Conservation (phyloP, 2,797 vertebrate species). For the Argyrosomus regius region DNA sequence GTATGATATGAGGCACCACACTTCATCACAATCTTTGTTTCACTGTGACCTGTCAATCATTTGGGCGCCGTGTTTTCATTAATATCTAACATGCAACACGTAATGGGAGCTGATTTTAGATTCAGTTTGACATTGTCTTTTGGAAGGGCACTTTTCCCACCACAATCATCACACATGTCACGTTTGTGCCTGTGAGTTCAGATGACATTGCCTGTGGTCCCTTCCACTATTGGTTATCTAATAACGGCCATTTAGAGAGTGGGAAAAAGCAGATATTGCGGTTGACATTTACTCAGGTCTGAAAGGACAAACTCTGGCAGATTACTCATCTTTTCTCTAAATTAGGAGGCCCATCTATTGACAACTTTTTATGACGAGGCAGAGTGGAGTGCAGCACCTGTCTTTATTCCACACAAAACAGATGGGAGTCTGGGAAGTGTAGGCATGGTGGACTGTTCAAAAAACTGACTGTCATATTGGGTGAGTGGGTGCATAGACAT, state of each 20-base stretch:
- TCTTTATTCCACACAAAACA: constrained; percentile 39
- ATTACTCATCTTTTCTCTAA: constrained; percentile 49
- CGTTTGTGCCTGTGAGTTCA: constrained; percentile 32
- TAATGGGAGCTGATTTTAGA: constrained; percentile 31
- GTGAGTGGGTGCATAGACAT: constrained; percentile 41
- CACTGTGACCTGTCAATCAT: constrained; percentile 30
- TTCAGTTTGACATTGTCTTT: constrained; percentile 37
- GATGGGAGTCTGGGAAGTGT: constrained; percentile 49
- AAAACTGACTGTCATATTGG: constrained; percentile 36
- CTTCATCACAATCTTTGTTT: not conserved
- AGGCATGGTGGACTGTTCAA: constrained; percentile 27
- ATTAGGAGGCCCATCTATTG: constrained; percentile 31
- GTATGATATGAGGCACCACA: not conserved
- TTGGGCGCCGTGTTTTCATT: constrained; percentile 1
- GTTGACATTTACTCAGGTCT: constrained; percentile 58
- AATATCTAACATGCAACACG: constrained; percentile 18
- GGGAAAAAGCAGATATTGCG: constrained; percentile 37
- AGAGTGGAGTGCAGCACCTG: constrained; percentile 21
- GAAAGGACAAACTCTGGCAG: constrained; percentile 47
- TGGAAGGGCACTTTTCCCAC: constrained; percentile 33
- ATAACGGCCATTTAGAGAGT: constrained; percentile 43
- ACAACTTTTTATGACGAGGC: constrained; percentile 21
- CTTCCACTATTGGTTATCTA: constrained; percentile 50
- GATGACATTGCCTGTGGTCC: constrained; percentile 60
- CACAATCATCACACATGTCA: constrained; percentile 45